These are phyloP conservation scores for Carterocephalus palaemon DNA, from an alignment of 2,888 invertebrate genomes.

Conservation along the genomic window DNA sequence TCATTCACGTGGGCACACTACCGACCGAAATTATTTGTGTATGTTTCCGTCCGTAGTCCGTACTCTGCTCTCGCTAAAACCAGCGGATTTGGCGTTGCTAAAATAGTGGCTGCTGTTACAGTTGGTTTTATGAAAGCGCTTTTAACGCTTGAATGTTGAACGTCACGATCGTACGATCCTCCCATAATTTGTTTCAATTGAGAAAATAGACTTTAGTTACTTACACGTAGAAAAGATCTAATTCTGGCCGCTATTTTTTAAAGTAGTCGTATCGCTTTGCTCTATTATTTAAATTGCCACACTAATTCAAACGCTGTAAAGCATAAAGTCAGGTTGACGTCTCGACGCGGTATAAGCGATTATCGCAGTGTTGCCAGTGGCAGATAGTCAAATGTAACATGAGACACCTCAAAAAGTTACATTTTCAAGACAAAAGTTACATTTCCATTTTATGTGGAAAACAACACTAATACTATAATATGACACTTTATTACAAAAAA, in stretches of 20 bases:
- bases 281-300: neutral
- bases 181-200: constrained; percentile 9
- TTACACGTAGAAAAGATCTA: constrained; percentile 7
- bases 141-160: constrained; percentile 1
- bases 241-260: neutral
- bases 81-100: constrained; percentile 8
- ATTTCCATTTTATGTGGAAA: too few relatives aligned
- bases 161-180: constrained; percentile 12
- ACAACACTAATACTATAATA: too few relatives aligned
- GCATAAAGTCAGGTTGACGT: neutral
- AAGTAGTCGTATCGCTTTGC: neutral
- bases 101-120: neutral
- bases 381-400: too few relatives aligned
- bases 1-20: constrained; percentile 35
- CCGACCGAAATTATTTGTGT: constrained; percentile 30
- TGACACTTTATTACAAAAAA: too few relatives aligned
- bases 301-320: neutral
- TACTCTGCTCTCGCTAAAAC: constrained; percentile 11
- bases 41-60: too few relatives aligned
- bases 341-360: too few relatives aligned
- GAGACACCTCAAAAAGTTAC: too few relatives aligned
- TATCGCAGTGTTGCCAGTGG: too few relatives aligned
- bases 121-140: constrained; percentile 13
- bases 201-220: constrained; percentile 10
- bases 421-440: too few relatives aligned